Base-by-base conservation (phyloP, 2,888 invertebrate genomes). In the Allolobophora icterica region DNA sequence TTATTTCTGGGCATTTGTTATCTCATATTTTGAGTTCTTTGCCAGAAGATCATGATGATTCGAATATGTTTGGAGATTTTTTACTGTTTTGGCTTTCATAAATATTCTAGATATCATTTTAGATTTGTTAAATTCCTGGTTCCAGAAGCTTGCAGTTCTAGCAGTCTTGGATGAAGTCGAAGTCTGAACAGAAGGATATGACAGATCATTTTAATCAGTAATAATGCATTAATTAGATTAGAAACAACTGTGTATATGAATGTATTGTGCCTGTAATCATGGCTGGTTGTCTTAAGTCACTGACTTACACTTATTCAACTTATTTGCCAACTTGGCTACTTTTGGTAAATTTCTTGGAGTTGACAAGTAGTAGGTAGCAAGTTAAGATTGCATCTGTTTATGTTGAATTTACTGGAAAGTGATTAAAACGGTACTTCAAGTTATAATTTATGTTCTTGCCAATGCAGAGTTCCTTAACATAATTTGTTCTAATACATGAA, bases 61-160 rank as follows among this genome's bases (percentile, higher is more conserved):
- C n/a, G n/a, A 45, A 58, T 13, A 58, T 30, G 30, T 71, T 71
- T n/a, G n/a, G n/a, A 71, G 71, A 71, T 71, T n/a, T 58, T 71
- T 71, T 2, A 71, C n/a, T 71, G 71, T 71, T 30, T n/a, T 71
- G 71, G 71, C 71, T 71, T 71, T 71, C 71, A 71, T 71, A n/a
- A 52, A 71, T 71, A 71, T 71, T 71, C 71, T 71, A n/a, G 71
- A n/a, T n/a, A n/a, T n/a, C 71, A 71, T 71, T 71, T 71, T 71
- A n/a, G 11, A 71, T n/a, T 71, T 71, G 6, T 30, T 71, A 71
- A 71, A 71, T 11, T 71, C 1, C 71, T 17, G 8, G 71, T 8
- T 13, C n/a, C 30, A 30, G 71, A 24, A 52, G 24, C 21, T 24
- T 52, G 71, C n/a, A 52, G 21, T 52, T 52, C 24, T 52, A 24